phyloP scores from a whole-genome alignment of 1,140 invertebrate species.

The Harpegnathos saltator region DNA sequence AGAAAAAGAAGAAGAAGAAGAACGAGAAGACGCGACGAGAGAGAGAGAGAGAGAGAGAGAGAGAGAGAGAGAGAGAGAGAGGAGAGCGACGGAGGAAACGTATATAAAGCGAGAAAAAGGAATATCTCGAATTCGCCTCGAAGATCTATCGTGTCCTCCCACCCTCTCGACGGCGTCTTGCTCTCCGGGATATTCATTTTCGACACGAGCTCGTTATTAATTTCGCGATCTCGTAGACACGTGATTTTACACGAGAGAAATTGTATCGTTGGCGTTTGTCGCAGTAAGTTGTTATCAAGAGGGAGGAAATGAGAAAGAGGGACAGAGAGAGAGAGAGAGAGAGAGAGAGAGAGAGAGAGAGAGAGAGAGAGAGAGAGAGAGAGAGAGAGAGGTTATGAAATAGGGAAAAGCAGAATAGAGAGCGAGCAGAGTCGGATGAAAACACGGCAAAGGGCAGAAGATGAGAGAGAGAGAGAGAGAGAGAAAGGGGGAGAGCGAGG shows the following conservation, averaged over 20 bases:
- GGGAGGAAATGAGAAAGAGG: background rate
- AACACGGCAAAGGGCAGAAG: background rate
- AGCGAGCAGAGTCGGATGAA: background rate
- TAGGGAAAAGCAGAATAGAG: too few species aligned
- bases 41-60: too few species aligned
- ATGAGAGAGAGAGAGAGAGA: slow-evolving; percentile 36
- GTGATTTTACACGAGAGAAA: slow-evolving; percentile 12
- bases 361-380: slow-evolving; percentile 21
- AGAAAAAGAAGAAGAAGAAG: slow-evolving; percentile 37
- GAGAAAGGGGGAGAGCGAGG: slow-evolving; percentile 42
- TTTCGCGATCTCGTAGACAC: slow-evolving; percentile 8
- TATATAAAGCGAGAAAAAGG: slow-evolving; percentile 44
- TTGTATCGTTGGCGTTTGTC: slow-evolving; percentile 5
- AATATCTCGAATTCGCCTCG: slow-evolving; percentile 26
- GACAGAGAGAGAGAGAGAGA: too few species aligned
- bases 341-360: background rate
- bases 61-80: too few species aligned
- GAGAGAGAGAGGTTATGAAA: too few species aligned
- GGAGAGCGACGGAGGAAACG: slow-evolving; percentile 57
- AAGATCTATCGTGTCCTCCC: slow-evolving; percentile 33
- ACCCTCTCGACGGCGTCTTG: slow-evolving; percentile 27
- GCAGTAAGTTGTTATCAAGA: background rate
- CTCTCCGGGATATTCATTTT: slow-evolving; percentile 23
- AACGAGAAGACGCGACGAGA: slow-evolving; percentile 29
- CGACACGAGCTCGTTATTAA: slow-evolving; percentile 39